Evolutionary conservation across 1,140 invertebrate genomes (phyloP).

Genomic region (Platyscapa corneri): DNA sequence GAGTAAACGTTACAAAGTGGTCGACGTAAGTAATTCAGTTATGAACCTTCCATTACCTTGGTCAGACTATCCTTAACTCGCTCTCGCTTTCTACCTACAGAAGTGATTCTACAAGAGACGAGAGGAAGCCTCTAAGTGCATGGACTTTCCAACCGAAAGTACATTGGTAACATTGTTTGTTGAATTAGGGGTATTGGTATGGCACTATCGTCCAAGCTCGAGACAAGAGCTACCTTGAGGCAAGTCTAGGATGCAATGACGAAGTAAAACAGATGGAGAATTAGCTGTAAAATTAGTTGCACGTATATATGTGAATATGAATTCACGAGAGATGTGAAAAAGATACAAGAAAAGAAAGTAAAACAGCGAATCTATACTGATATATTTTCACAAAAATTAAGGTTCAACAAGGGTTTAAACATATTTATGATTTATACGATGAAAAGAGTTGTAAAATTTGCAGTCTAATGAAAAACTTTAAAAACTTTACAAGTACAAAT

Average conservation of each 20-base stretch:
- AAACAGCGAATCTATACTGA: neutral
- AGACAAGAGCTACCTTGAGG: neutral
- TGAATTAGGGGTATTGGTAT: neutral
- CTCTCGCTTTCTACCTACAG: conserved; percentile 13
- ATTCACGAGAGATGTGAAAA: neutral
- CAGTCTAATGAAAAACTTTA: too few relatives aligned
- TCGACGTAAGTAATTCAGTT: conserved; percentile 54
- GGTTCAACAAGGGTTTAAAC: too few relatives aligned
- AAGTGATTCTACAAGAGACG: conserved; percentile 11
- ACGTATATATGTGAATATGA: neutral
- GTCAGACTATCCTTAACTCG: conserved; percentile 33
- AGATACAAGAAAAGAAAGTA: neutral
- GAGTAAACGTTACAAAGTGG: conserved; percentile 31
- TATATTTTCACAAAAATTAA: neutral
- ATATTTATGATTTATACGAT: too few relatives aligned
- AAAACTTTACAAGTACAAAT: too few relatives aligned
- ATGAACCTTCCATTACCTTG: conserved; percentile 57
- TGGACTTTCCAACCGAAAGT: neutral
- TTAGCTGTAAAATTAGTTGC: neutral
- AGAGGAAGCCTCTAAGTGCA: conserved; percentile 7
- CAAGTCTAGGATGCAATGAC: neutral
- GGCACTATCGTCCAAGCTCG: neutral
- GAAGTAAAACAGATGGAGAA: neutral
- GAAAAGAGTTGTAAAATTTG: too few relatives aligned
- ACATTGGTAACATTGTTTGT: conserved; percentile 19